Conservation (phyloP, 92 coral and sea anemone genomes). For the Epizoanthus ramosus region DNA sequence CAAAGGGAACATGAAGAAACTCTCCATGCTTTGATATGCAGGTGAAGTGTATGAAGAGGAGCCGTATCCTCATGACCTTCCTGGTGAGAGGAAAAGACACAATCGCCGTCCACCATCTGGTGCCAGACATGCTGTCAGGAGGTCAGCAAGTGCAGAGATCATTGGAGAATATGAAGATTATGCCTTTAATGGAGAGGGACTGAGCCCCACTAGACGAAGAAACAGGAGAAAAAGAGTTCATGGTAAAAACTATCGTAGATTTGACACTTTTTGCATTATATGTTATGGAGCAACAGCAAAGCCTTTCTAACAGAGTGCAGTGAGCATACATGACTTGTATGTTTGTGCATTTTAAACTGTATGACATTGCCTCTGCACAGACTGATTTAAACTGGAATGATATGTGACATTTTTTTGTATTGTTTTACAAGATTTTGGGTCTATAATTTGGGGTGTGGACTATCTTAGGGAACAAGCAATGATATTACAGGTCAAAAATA, state of each 20-base stretch:
- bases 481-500: too few relatives aligned
- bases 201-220: slow-evolving; percentile 83
- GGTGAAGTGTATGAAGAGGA: slow-evolving; percentile 81
- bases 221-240: slow-evolving; percentile 74
- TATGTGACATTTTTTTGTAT: too few relatives aligned
- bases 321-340: too few relatives aligned
- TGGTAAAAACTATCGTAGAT: slow-evolving; percentile 38
- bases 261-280: too few relatives aligned
- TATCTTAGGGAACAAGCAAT: too few relatives aligned
- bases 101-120: slow-evolving; percentile 76
- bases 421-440: too few relatives aligned
- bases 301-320: too few relatives aligned
- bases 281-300: too few relatives aligned
- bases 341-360: too few relatives aligned
- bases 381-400: too few relatives aligned
- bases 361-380: too few relatives aligned
- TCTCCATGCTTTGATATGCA: slow-evolving; percentile 8
- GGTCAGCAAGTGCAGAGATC: slow-evolving; percentile 90
- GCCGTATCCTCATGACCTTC: slow-evolving; percentile 58
- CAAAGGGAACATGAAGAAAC: not conserved
- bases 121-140: slow-evolving; percentile 71
- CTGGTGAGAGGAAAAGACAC: slow-evolving; percentile 70
- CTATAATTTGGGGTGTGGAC: too few relatives aligned
- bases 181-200: slow-evolving; percentile 63
- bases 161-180: slow-evolving; percentile 70